These are phyloP conservation scores for Sciaenops ocellatus DNA, from an alignment of 2,797 vertebrate species.

Conservation along the genomic window DNA sequence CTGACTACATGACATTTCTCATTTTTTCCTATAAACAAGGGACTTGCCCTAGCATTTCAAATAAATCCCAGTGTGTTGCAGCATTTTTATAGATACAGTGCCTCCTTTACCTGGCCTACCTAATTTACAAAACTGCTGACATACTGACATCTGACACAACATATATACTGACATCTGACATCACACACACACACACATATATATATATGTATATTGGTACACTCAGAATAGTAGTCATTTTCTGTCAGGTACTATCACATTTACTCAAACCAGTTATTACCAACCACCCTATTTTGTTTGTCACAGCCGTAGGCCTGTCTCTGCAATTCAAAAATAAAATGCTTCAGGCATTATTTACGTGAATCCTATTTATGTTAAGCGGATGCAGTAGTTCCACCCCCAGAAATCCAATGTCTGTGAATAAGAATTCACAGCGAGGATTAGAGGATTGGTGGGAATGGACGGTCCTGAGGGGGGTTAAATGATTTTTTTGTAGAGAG, in stretches of 20 bases:
- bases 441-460: not conserved
- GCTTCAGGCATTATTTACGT: not conserved
- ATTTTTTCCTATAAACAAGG: not conserved
- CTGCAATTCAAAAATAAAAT: slow-evolving; percentile 1
- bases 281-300: not conserved
- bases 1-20: not conserved
- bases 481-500: slow-evolving; percentile 6
- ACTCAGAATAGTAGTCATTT: not conserved
- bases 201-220: not conserved
- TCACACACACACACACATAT: too few species aligned
- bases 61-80: not conserved
- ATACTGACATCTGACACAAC: not conserved
- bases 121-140: not conserved
- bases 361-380: slow-evolving; percentile 9
- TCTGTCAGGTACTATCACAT: not conserved
- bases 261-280: not conserved
- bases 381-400: not conserved
- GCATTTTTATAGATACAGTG: not conserved
- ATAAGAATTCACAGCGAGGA: not conserved
- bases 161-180: too few species aligned
- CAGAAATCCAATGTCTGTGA: not conserved
- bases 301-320: not conserved
- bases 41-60: not conserved
- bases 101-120: not conserved
- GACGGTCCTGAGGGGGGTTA: not conserved